A percentile compares a stretch with the other conserved stretches of the same genome.
These are phyloP conservation scores for Cordilura impudica DNA, from an alignment of 2,888 invertebrate genomes.

Conservation along the genomic window DNA sequence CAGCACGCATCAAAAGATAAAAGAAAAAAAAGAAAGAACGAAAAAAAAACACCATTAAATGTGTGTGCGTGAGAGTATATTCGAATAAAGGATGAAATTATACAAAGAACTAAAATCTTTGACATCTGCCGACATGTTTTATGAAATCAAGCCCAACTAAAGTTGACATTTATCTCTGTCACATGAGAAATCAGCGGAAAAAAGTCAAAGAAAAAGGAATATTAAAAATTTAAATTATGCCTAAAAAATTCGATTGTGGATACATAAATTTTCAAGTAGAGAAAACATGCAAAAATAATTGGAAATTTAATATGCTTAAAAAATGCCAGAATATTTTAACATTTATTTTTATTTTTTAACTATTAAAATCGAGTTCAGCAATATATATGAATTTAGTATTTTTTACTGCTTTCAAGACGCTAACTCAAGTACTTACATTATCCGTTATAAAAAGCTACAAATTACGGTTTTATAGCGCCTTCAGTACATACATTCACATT, in stretches of 20 bases:
- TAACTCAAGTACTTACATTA: too few species aligned
- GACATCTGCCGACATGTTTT: conserved; percentile 73
- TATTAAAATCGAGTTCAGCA: too few species aligned
- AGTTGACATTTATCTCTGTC: conserved; percentile 75
- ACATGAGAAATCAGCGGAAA: conserved; percentile 70
- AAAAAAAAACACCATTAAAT: background rate
- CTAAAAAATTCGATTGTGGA: too few species aligned
- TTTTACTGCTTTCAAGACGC: too few species aligned
- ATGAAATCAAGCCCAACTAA: conserved; percentile 52
- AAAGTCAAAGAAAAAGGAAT: background rate
- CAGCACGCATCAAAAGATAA: too few species aligned
- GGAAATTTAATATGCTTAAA: background rate
- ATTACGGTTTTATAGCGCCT: too few species aligned
- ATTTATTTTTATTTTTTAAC: too few species aligned
- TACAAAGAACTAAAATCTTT: conserved; percentile 55
- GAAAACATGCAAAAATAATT: background rate
- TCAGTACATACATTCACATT: too few species aligned
- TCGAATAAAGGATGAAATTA: background rate
- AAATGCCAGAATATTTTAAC: background rate
- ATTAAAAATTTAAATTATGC: conserved; percentile 29
- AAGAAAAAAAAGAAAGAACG: too few species aligned
- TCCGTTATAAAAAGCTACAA: too few species aligned
- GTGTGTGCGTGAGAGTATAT: background rate
- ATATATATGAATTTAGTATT: too few species aligned
- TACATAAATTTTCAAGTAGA: background rate